These are phyloP conservation scores for Choristoneura rosaceana DNA, from an alignment of 2,888 invertebrate genomes.

Conservation along the genomic window DNA sequence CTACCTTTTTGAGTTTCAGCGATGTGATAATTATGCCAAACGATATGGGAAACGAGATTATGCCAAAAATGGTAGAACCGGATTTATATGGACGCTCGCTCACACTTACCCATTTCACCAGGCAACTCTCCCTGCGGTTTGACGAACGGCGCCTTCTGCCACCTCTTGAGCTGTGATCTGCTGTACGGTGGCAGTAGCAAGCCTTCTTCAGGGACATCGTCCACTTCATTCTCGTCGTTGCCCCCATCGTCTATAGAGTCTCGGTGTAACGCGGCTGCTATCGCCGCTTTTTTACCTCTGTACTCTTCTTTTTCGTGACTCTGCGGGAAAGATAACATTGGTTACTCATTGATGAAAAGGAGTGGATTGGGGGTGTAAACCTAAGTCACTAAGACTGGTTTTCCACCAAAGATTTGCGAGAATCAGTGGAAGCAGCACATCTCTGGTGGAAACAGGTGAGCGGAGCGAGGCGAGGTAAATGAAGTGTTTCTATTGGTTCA, in stretches of 20 bases:
- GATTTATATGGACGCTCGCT: neutral
- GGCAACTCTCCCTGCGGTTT: conserved; percentile 88
- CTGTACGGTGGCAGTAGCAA: conserved; percentile 68
- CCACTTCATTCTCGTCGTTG: conserved; percentile 71
- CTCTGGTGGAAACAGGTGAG: no score
- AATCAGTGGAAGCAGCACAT: no score
- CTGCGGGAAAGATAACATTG: neutral
- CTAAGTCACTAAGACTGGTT: no score
- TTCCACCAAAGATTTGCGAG: no score
- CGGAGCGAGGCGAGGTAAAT: no score
- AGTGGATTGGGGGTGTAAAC: no score
- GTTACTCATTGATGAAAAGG: neutral
- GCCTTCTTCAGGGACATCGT: conserved; percentile 70
- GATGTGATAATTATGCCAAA: no score
- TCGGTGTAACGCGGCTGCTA: conserved; percentile 72
- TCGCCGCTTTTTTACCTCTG: conserved; percentile 78
- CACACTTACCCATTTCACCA: conserved; percentile 93
- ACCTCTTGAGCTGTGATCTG: conserved; percentile 85
- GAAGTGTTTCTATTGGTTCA: no score
- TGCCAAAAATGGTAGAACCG: no score
- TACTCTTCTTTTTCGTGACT: conserved; percentile 57
- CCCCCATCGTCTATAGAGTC: conserved; percentile 67
- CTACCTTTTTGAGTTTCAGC: no score
- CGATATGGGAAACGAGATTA: no score
- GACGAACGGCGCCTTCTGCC: conserved; percentile 90